Evolutionary conservation across 1,140 invertebrate genomes (phyloP), one percentile per base, ranked within the genome.

Genomic region (Psilanteris sp.): DNA sequence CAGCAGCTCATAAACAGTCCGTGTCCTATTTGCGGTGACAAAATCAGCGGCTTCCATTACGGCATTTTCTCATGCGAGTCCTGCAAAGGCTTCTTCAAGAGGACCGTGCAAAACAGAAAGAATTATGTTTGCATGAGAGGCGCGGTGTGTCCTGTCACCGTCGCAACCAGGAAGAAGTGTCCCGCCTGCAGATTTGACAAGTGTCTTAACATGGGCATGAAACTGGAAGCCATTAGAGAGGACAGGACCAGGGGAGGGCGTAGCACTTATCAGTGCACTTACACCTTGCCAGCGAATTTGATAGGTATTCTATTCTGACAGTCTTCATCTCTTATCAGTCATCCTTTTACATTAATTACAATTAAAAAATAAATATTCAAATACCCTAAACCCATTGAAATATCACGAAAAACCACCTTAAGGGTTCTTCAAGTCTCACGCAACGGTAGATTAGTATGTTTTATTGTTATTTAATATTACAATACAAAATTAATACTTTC

Each of bases 1-100:
- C 95, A 96, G 79, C 95, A 96, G 81, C 89, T 96, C 3, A 90
- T 90, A 46, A 91, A 89, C 83, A 97, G 96, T 77, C 96, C 96
- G 0, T 98, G 96, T 88, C 96, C 96, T 4, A 97, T 98, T 48
- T 98, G 96, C 83, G 96, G 96, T 0, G 96, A 98, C 85, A 96
- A 97, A 85, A 97, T 97, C 76, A 96, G 95, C 70, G 96, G 96
- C 6, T 97, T 97, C 86, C 96, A 98, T 85, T 98, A 98, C 82
- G 96, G 96, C 6, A 98, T 98, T 77, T 98, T 98, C 87, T 97
- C 96, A 6, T 99, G 97, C 89, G 97, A 99, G 84, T 97, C 95
- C 6, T 99, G 94, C 85, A 99, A 99, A 90, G 97, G 97, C 2
- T 99, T 99, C 88, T 99, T 99, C 89, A 98, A 99, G 87, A 91